Conservation (phyloP, 1,140 invertebrate genomes). For the Euschistus heros region DNA sequence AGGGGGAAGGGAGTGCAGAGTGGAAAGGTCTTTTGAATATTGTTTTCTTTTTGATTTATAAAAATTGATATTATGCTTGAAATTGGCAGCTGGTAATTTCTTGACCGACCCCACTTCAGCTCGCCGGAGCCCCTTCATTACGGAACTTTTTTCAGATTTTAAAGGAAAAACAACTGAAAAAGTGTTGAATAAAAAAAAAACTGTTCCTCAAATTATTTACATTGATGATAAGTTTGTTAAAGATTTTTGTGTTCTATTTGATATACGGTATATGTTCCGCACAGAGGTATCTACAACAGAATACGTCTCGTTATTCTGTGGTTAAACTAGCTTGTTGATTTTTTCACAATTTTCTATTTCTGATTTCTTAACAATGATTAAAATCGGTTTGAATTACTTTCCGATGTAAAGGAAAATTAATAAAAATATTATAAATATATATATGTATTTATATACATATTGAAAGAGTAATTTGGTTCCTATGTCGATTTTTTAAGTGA, state of each 20-base stretch:
- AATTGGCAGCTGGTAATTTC: not conserved
- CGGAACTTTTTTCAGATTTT: conserved; percentile 1
- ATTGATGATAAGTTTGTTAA: conserved; percentile 9
- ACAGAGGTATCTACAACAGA: conserved; percentile 9
- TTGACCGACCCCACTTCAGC: not conserved
- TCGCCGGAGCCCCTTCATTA: conserved; percentile 3
- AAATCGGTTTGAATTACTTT: not conserved
- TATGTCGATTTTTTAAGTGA: conserved; percentile 14
- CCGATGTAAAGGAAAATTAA: not conserved
- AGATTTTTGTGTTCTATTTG: conserved; percentile 17
- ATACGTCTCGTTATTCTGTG: conserved; percentile 8
- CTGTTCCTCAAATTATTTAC: conserved; percentile 15
- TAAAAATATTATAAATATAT: not conserved
- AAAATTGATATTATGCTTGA: not conserved
- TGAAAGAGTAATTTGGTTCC: conserved; percentile 18
- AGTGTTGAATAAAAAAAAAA: conserved; percentile 8
- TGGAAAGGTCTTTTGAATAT: not conserved
- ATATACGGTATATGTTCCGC: conserved; percentile 14
- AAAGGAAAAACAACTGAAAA: conserved; percentile 3
- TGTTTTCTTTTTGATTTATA: not conserved
- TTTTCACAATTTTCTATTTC: conserved; percentile 4
- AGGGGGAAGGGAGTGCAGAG: conserved; percentile 1
- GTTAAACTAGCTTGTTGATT: conserved; percentile 10
- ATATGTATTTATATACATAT: not conserved
- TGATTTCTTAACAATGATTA: not conserved